These are phyloP conservation scores for Hemibagrus guttatus DNA, from an alignment of 2,797 vertebrate genomes.

Conservation along the genomic window DNA sequence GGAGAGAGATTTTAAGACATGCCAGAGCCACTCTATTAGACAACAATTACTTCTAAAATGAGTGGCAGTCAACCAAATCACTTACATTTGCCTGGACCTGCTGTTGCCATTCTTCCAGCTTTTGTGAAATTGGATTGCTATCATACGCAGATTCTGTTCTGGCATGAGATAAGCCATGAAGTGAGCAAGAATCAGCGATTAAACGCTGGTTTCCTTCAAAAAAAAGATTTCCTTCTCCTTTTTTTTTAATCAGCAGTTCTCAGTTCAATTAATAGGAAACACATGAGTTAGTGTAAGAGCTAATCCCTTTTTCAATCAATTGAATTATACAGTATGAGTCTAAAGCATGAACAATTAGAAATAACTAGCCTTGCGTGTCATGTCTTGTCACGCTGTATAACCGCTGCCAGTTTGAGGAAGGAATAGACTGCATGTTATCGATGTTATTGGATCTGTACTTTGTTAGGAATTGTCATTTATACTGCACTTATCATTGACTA, in stretches of 20 bases:
- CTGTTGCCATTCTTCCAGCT: constrained; percentile 51
- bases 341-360: constrained; percentile 17
- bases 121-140: constrained; percentile 17
- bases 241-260: background rate
- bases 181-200: background rate
- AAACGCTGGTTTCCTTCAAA: constrained; percentile 34
- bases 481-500: background rate
- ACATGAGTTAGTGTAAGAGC: background rate
- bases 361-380: background rate
- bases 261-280: background rate
- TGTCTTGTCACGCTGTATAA: background rate
- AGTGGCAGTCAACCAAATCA: constrained; percentile 68
- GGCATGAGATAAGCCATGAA: background rate
- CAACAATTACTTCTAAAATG: constrained; percentile 74
- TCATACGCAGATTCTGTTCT: constrained; percentile 26
- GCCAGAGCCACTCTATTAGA: constrained; percentile 69
- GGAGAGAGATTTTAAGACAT: constrained; percentile 60
- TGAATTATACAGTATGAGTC: background rate
- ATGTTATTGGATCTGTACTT: background rate
- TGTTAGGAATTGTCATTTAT: background rate
- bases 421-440: background rate
- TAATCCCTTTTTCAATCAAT: constrained; percentile 3
- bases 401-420: background rate
- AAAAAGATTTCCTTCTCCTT: background rate
- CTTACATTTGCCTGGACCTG: constrained; percentile 59